Base-by-base conservation (phyloP, 2,888 invertebrate genomes). In the Arrhopalites spinosus region DNA sequence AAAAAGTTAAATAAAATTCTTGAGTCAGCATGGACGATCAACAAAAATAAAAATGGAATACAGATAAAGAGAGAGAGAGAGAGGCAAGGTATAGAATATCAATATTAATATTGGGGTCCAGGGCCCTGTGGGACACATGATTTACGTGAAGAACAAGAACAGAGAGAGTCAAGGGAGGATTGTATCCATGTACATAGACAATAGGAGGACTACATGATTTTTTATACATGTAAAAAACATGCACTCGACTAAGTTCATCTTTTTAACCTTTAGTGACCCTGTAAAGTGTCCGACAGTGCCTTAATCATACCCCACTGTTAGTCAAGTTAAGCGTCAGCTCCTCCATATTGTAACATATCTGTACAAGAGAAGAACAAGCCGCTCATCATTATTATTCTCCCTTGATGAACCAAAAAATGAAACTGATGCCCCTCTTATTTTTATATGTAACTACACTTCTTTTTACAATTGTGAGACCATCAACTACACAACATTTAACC, bases 231-330 rank as follows among this genome's bases (percentile, higher is more conserved):
- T 7, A 23, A 72, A n/a, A 27, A 66, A 56, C 53, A 53, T 50
- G 50, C n/a, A 67, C 30, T 30, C 17, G 53, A 20, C 20, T 45
- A 68, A 63, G 72, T 74, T 68, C 68, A 45, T 68, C 74, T 74
- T 68, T 67, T 74, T 74, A 68, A 74, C 74, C 74, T 68, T 45
- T 50, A n/a, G 13, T 56, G 71, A 66, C 63, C 71, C 71, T 43
- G 23, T 23, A 2, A 73, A 69, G 64, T 45, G 63, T 64, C 75
- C 75, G 71, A 66, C 66, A 29, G 75, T 45, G 71, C 63, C 36
- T 72, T 76, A 76, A 76, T 76, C 71, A 72, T 66, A 64, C 69
- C 76, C 73, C 76, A 76, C 76, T 76, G 76, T 73, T 76, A 70
- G 56, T 66, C 73, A 67, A 67, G 73, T 73, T 67, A 73, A 72